Percentiles rank a stretch among this genome's conserved stretches.
These are phyloP conservation scores for Dendrocincla fuliginosa DNA, from an alignment of 2,797 vertebrate species.

Conservation along the genomic window DNA sequence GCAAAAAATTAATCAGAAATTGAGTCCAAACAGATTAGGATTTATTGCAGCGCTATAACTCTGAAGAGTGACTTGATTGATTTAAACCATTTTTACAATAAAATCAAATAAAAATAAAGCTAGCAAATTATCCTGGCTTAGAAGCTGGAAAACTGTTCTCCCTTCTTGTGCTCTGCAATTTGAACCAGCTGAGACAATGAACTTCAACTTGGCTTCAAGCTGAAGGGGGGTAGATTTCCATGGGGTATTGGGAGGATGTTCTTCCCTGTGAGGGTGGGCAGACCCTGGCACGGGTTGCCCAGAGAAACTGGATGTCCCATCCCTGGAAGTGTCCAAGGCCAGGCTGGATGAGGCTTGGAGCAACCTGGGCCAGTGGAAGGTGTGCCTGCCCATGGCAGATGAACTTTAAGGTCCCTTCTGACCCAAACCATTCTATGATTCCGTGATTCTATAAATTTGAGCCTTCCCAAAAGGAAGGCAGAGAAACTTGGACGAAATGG, in stretches of 20 bases:
- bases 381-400: background rate
- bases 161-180: background rate
- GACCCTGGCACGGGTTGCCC: background rate
- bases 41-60: constrained; percentile 2
- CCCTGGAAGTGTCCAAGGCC: background rate
- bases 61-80: background rate
- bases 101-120: background rate
- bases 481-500: background rate
- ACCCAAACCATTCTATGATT: background rate
- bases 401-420: background rate
- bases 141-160: constrained; percentile 2
- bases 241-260: background rate
- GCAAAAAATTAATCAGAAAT: constrained; percentile 11
- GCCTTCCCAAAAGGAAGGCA: background rate
- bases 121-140: constrained; percentile 37
- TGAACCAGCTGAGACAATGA: background rate
- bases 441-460: background rate
- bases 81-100: constrained; percentile 29
- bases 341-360: background rate
- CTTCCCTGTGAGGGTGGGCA: background rate
- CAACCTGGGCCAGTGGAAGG: background rate
- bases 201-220: background rate
- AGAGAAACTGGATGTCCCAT: background rate
- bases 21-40: constrained; percentile 4
- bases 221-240: background rate